phyloP scores from a whole-genome alignment of 2,888 invertebrate species.

The Apodemia zela region DNA sequence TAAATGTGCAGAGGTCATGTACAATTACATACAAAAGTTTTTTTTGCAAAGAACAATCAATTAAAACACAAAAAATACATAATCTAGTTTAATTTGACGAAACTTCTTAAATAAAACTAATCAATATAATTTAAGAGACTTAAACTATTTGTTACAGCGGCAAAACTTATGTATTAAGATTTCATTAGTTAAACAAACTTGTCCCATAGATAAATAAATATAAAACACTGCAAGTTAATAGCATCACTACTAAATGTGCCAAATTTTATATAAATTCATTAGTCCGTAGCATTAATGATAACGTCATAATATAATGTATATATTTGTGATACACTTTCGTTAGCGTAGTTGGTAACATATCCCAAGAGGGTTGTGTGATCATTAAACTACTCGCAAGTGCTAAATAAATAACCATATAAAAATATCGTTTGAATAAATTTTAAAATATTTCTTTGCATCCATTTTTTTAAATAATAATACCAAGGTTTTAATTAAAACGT shows the following conservation, averaged over 20 bases:
- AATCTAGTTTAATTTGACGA: neutral
- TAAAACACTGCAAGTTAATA: neutral
- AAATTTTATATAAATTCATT: neutral
- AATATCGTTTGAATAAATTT: no score
- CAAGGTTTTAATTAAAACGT: no score
- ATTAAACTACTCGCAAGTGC: no score
- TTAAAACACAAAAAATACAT: neutral
- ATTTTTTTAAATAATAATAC: no score
- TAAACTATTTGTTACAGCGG: slow-evolving; percentile 14
- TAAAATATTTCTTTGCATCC: no score
- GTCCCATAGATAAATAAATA: neutral
- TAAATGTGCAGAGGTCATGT: no score
- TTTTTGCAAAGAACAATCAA: neutral
- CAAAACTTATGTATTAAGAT: neutral
- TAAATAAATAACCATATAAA: no score
- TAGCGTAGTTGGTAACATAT: no score
- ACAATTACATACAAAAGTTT: neutral
- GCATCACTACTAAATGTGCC: neutral
- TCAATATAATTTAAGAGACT: neutral
- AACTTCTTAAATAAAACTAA: slow-evolving; percentile 1
- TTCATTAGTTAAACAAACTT: neutral
- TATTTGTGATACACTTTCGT: no score
- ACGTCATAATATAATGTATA: no score
- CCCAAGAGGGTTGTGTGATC: no score
- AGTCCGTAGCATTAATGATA: no score